Conservation (phyloP, 2,888 invertebrate species). For the Listrodromus nycthemerus region DNA sequence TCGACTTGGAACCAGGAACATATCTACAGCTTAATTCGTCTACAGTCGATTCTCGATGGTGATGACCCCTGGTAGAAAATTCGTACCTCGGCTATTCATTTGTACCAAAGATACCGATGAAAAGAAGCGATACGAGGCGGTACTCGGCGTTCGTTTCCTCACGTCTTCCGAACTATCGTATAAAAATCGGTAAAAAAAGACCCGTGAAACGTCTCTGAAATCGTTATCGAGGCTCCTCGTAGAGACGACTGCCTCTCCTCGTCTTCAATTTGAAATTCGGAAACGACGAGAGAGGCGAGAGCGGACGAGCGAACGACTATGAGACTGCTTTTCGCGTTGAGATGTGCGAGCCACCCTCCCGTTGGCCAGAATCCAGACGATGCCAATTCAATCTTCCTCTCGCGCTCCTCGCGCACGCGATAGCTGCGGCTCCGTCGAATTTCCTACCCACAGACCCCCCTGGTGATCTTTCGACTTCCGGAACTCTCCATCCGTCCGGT, state of each 20-base stretch:
- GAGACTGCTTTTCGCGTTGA: constrained; percentile 69
- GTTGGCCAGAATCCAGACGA: constrained; percentile 79
- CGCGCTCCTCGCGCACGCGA: constrained; percentile 52
- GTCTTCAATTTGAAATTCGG: constrained; percentile 76
- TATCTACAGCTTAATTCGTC: neutral
- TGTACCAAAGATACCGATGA: neutral
- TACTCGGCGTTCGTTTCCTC: constrained; percentile 2
- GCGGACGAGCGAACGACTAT: constrained; percentile 66
- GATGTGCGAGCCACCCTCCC: constrained; percentile 67
- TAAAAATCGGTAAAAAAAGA: constrained; percentile 5
- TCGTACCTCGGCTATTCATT: neutral
- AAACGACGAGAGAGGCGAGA: constrained; percentile 67
- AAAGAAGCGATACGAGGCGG: neutral
- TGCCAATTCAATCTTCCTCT: constrained; percentile 80
- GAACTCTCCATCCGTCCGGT: constrained; percentile 61
- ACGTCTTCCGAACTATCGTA: neutral
- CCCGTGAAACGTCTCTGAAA: constrained; percentile 35
- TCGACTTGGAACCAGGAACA: neutral
- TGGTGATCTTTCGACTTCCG: constrained; percentile 73
- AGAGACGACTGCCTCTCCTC: constrained; percentile 65
- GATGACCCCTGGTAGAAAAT: constrained; percentile 1
- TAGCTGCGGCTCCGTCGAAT: constrained; percentile 71
- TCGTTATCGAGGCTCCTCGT: constrained; percentile 52
- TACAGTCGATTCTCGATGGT: neutral
- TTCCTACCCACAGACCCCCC: constrained; percentile 68